A percentile compares a stretch with the other conserved stretches of the same genome.
phyloP scores from a whole-genome alignment of 2,888 invertebrate species.

The Melanostoma scalare region DNA sequence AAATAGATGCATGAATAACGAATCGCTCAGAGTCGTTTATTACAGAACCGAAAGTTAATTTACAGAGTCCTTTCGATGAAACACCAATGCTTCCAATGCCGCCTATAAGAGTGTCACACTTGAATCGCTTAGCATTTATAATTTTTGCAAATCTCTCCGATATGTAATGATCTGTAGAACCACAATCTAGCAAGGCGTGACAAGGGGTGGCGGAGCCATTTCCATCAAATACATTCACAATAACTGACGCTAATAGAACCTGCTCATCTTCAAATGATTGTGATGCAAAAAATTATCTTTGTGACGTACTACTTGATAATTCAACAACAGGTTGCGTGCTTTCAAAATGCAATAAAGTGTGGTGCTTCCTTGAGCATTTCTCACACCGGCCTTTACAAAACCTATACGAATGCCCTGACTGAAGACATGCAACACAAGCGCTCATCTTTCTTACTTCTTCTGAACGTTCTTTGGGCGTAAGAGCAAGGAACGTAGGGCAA shows the following conservation, averaged over 20 bases:
- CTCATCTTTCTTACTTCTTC: too few relatives aligned
- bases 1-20: slow-evolving; percentile 10
- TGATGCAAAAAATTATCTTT: neutral
- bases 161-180: slow-evolving; percentile 13
- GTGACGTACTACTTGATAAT: neutral
- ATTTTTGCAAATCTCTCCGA: slow-evolving; percentile 5
- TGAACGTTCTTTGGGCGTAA: too few relatives aligned
- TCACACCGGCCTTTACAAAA: slow-evolving; percentile 9
- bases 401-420: slow-evolving; percentile 3
- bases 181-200: neutral
- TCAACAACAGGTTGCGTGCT: neutral
- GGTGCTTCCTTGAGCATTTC: slow-evolving; percentile 15
- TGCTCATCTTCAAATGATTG: slow-evolving; percentile 2
- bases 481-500: slow-evolving; percentile 1
- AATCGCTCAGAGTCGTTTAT: neutral
- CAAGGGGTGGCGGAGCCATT: neutral
- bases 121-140: neutral
- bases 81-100: slow-evolving; percentile 1
- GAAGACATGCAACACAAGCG: neutral
- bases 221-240: slow-evolving; percentile 1
- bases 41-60: slow-evolving; percentile 8
- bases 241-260: neutral
- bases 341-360: slow-evolving; percentile 14
- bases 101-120: neutral
- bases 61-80: slow-evolving; percentile 12